Conservation (phyloP, 2,113 vertebrate species). For the Haplotaxodon microlepis region DNA sequence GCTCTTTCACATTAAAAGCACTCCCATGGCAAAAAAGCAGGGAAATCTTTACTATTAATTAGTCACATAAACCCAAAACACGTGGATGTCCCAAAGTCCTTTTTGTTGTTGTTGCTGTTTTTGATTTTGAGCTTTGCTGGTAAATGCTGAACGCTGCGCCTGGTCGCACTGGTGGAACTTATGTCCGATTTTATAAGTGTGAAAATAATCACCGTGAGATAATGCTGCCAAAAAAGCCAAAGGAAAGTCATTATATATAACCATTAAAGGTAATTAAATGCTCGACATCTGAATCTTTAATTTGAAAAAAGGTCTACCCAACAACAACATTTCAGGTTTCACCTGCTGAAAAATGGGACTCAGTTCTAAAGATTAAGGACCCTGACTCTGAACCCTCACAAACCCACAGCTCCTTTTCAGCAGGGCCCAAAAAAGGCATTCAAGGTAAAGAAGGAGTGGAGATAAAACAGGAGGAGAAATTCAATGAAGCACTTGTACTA, state of each 20-base stretch:
- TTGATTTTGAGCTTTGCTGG: neutral
- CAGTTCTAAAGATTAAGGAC: neutral
- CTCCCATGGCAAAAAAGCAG: neutral
- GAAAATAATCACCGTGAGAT: neutral
- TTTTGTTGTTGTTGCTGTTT: neutral
- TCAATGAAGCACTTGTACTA: neutral
- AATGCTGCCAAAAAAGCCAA: neutral
- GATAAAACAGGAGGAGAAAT: slow-evolving; percentile 1
- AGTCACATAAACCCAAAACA: neutral
- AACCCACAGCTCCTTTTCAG: neutral
- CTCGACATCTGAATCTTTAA: neutral
- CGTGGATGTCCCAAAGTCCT: neutral
- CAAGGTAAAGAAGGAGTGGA: slow-evolving; percentile 2
- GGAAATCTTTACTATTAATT: neutral
- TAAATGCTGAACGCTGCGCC: neutral
- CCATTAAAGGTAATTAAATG: neutral
- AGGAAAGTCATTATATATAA: neutral
- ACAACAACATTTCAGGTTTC: neutral
- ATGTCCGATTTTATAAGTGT: neutral
- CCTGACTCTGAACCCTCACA: neutral
- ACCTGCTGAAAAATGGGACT: neutral
- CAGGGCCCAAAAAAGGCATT: neutral
- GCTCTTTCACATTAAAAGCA: neutral
- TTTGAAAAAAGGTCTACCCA: neutral
- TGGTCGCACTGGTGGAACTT: neutral